Base-by-base conservation (phyloP, 2,113 vertebrate genomes). In the Hemibagrus wyckioides region DNA sequence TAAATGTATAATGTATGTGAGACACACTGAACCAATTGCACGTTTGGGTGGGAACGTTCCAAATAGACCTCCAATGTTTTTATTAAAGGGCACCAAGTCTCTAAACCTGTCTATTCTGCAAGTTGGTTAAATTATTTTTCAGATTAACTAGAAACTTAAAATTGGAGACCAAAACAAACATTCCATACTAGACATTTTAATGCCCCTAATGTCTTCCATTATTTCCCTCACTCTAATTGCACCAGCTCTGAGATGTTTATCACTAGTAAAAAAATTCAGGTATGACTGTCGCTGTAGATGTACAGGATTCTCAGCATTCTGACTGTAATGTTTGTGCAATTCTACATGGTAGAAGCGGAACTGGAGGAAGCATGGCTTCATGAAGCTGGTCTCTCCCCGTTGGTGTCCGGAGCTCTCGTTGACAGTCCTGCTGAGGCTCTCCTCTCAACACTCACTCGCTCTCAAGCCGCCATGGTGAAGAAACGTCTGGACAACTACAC, bases 351-450 rank as follows among this genome's bases (percentile, higher is more conserved):
- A 96, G 98, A 99, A 92, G 97, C 96, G 6, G 97, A 99, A 83
- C 92, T 97, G 85, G 97, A 99, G 91, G 98, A 97, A 52, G 97
- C 96, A 85, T 99, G 98, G 98, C 92, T 99, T n/a, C 95, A 95
- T 85, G 97, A 98, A 0, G 97, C 97, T 0, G 98, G 98, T 23
- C 89, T 99, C 19, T 97, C 97, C n/a, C 96, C 96, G 0, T 73
- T 99, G 86, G 95, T 99, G 88, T 97, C 94, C 0, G 96, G 96
- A 36, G 88, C 94, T 0, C 92, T 95, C 73, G 95, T 96, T 86
- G 95, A 95, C 67, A 94, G 95, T 0, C 87, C 90, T 0, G 95
- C 97, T 0, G 97, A 97, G 89, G 97, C 95, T 0, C 93, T 99
- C 87, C 93, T 99, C 48, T 99, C 98, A 6, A 99, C 98, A 0